Evolutionary conservation across 2,888 invertebrate genomes (phyloP), one percentile per base, ranked within the genome.

Genomic region (Ophion slaviceki): DNA sequence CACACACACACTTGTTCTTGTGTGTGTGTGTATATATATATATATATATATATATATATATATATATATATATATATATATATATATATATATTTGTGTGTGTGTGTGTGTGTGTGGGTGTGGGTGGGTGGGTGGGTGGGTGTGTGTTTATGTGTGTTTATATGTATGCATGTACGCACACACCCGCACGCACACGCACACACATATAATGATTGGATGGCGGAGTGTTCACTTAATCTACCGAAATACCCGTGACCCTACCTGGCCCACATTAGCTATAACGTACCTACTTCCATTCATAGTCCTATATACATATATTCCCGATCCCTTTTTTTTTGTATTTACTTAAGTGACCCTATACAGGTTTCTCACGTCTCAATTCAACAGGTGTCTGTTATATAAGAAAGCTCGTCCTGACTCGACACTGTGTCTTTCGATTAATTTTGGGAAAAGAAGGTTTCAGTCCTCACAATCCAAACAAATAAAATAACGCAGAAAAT

Each of bases 351-450:
- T 80, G 83, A 76, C 47, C 28, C 53, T 70, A 62, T 8, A 40
- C 36, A 28, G 76, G 59, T 32, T 53, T 75, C 53, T 79, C 66
- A 59, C 74, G 79, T 79, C 70, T 76, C n/a, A 75, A 82, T 75
- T 82, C 82, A 82, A 85, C 85, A 85, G 85, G 85, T 85, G 82
- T 66, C 61, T 61, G 59, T 64, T 71, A 53, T 79, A 68, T 71
- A 76, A 79, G 75, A 82, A 82, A 82, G n/a, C 66, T 36, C 17
- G 53, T 24, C 81, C 59, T 70, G 2, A 1, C 28, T 62, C n/a
- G 14, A 28, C 7, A 72, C 4, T n/a, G 11, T 32, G 57, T n/a
- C 24, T n/a, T 24, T 74, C 2, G 17, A 57, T 24, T 59, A 10
- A 72, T 72, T 59, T 5, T 59, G 32, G 11, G 28, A 59, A 36